Evolutionary conservation across 2,797 vertebrate species (phyloP), one percentile per base, ranked within the genome.

Genomic region (Chiroxiphia lanceolata): DNA sequence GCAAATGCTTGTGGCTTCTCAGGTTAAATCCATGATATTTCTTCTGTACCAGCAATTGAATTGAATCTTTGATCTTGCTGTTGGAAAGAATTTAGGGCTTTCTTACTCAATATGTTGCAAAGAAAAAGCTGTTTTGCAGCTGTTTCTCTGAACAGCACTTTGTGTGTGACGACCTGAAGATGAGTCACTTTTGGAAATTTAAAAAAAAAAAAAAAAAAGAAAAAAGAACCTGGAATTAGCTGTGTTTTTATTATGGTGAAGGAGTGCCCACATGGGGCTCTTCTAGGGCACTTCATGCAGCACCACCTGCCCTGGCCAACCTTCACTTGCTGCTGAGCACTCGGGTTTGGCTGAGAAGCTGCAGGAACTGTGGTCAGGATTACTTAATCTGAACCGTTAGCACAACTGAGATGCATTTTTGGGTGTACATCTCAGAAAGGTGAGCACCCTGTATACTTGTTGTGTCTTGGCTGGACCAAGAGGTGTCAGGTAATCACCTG

Each of bases 361-460:
- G 25, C 1, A 7, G n/a, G 31, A 36, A 17, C 31, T 51, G 4
- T n/a, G 17, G 22, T 42, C 42, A 47, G 31, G 50, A 25, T 47
- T 20, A 44, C 21, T 68, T 36, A 20, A 38, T 25, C 38, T 57
- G 15, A 59, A 21, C 26, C 27, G 18, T 16, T 10, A 21, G 6
- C 36, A 6, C 0, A 1, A 13, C n/a, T 47, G 7, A 78, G 63
- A 36, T 13, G 13, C 11, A 1, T 29, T 67, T 87, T 65, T 2
- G 48, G 13, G 5, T 11, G 20, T 20, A 3, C 13, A 71, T 47
- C 79, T 54, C 42, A 6, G 36, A 40, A 34, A 36, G 12, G 6
- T 11, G 2, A 33, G 16, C 29, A 45, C 15, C 40, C 38, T 72
- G 10, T 15, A 10, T 2, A 0, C 3, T 3, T 19, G 17, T 17